A percentile compares a stretch with the other conserved stretches of the same genome.
Conservation (phyloP, 1,140 invertebrate species). For the Fopius arisanus region DNA sequence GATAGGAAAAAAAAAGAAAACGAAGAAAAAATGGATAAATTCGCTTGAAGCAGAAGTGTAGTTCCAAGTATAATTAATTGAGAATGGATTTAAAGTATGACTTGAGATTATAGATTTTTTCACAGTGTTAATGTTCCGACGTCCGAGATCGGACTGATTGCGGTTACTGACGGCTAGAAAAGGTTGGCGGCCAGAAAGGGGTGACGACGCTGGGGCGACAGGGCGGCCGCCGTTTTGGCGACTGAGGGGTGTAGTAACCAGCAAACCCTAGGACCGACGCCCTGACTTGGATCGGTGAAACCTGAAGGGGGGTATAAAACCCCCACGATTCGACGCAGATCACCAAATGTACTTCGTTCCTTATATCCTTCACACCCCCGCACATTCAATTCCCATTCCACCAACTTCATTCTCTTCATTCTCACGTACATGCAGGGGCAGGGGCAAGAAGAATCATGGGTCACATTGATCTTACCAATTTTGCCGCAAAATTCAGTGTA, state of each 20-base stretch:
- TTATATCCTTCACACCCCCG: not conserved
- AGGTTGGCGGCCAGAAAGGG: too few species aligned
- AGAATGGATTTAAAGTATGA: not conserved
- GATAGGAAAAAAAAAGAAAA: not conserved
- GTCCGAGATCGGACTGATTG: conserved; percentile 3
- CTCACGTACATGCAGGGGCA: not conserved
- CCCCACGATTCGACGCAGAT: conserved; percentile 3
- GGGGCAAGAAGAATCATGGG: not conserved
- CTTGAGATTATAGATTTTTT: not conserved
- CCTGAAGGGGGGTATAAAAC: not conserved
- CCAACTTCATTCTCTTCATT: not conserved
- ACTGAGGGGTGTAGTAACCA: conserved; percentile 3
- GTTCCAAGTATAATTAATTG: not conserved
- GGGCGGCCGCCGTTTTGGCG: conserved; percentile 5
- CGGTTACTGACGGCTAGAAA: not conserved
- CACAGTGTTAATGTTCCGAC: not conserved
- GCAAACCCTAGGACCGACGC: conserved; percentile 8
- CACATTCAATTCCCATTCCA: not conserved
- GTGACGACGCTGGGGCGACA: not conserved
- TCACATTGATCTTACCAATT: not conserved
- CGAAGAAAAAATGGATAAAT: not conserved
- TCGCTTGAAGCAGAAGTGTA: not conserved
- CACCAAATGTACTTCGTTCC: conserved; percentile 2
- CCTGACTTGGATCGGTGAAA: not conserved
- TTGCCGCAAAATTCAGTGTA: not conserved